These are phyloP conservation scores for Mercenaria mercenaria DNA, from an alignment of 1,140 invertebrate genomes.

Conservation along the genomic window DNA sequence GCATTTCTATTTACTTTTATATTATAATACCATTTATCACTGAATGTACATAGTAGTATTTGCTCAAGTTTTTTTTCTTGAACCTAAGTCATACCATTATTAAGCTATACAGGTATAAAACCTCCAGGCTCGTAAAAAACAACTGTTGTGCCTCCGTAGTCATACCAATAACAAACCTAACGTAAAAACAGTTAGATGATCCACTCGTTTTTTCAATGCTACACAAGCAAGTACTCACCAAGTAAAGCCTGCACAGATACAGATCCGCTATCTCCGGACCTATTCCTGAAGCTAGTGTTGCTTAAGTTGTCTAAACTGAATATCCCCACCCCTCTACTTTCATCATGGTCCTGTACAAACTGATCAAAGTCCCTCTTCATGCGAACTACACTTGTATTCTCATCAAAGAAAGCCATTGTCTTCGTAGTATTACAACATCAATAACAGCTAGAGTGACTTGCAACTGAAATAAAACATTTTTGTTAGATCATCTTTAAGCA, in stretches of 20 bases:
- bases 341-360: constrained; percentile 67
- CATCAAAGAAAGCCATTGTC: constrained; percentile 71
- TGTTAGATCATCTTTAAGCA: background rate
- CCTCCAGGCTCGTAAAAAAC: too few relatives aligned
- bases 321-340: constrained; percentile 39
- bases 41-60: too few relatives aligned
- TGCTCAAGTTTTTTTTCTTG: too few relatives aligned
- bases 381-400: constrained; percentile 74
- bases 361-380: constrained; percentile 80
- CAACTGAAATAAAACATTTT: background rate
- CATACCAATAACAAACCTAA: too few relatives aligned
- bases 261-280: constrained; percentile 27
- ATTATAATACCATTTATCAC: too few relatives aligned
- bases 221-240: constrained; percentile 67
- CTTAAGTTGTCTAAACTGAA: constrained; percentile 61
- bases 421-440: too few relatives aligned
- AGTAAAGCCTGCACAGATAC: constrained; percentile 70
- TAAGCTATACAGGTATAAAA: too few relatives aligned
- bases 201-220: too few relatives aligned
- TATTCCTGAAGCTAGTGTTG: constrained; percentile 32
- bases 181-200: too few relatives aligned
- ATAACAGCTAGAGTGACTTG: background rate
- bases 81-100: too few relatives aligned
- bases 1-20: too few relatives aligned
- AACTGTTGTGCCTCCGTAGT: too few relatives aligned